These are phyloP conservation scores for Holotrichia oblita DNA, from an alignment of 1,140 invertebrate genomes.

Conservation along the genomic window DNA sequence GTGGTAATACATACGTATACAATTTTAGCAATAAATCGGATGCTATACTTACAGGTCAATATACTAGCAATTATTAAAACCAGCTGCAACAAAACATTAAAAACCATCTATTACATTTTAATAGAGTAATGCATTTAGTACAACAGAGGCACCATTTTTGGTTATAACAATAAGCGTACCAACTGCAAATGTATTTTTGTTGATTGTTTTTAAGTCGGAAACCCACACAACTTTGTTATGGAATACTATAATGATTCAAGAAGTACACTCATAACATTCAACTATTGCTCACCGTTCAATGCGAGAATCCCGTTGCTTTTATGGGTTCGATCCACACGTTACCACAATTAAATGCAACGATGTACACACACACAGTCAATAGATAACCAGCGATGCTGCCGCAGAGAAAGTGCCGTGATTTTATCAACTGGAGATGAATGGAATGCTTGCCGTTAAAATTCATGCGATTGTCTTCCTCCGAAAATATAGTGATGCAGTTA, in stretches of 20 bases:
- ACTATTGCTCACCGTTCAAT: background rate
- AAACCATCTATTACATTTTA: no score
- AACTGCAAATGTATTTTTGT: no score
- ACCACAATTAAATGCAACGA: conserved; percentile 1
- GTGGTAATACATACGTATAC: no score
- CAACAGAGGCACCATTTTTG: no score
- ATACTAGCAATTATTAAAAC: no score
- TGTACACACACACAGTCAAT: background rate
- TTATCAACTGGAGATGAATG: background rate
- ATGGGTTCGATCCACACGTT: conserved; percentile 6
- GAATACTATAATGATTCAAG: background rate
- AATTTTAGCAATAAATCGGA: no score
- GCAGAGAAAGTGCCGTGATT: background rate
- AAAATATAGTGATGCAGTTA: background rate
- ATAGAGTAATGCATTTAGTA: no score
- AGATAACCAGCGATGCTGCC: conserved; percentile 1
- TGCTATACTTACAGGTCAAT: no score
- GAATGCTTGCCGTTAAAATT: conserved; percentile 8
- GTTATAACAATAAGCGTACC: no score
- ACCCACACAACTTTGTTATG: no score
- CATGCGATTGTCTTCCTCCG: background rate
- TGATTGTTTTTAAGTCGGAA: no score
- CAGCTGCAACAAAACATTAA: no score
- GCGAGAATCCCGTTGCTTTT: conserved; percentile 16
- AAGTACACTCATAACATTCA: background rate